Conservation (phyloP, 2,797 vertebrate species). For the Fistularia tabacaria region DNA sequence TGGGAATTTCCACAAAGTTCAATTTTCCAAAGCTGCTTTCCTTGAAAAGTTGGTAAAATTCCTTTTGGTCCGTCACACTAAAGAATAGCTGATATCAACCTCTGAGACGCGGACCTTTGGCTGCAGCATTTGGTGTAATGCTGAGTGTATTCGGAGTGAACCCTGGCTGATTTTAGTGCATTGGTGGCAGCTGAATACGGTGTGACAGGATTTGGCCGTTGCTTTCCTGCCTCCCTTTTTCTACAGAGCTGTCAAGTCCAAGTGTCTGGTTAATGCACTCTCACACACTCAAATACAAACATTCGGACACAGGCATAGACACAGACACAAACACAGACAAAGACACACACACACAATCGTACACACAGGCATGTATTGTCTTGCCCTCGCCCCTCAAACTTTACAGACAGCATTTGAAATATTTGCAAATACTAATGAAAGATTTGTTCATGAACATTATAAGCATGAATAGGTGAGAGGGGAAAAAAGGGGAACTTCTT, state of each 20-base stretch:
- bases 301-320: too few species aligned
- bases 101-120: conserved; percentile 39
- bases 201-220: conserved; percentile 35
- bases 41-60: conserved; percentile 17
- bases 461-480: too few species aligned
- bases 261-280: conserved; percentile 49
- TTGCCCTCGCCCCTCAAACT: too few species aligned
- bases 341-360: background rate
- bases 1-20: conserved; percentile 14
- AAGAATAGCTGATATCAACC: conserved; percentile 23
- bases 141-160: conserved; percentile 29
- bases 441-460: too few species aligned
- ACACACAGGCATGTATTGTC: conserved; percentile 10
- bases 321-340: too few species aligned
- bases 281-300: conserved; percentile 4
- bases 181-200: conserved; percentile 32
- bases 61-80: conserved; percentile 31
- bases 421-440: too few species aligned
- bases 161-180: conserved; percentile 29
- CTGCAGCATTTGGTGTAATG: conserved; percentile 26
- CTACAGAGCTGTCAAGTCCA: conserved; percentile 32
- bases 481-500: too few species aligned
- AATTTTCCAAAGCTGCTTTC: conserved; percentile 19
- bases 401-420: too few species aligned
- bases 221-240: conserved; percentile 15